Percentiles rank a stretch among this genome's conserved stretches.
These are phyloP conservation scores for Galerucella calmariensis DNA, from an alignment of 2,888 invertebrate species.

Conservation along the genomic window DNA sequence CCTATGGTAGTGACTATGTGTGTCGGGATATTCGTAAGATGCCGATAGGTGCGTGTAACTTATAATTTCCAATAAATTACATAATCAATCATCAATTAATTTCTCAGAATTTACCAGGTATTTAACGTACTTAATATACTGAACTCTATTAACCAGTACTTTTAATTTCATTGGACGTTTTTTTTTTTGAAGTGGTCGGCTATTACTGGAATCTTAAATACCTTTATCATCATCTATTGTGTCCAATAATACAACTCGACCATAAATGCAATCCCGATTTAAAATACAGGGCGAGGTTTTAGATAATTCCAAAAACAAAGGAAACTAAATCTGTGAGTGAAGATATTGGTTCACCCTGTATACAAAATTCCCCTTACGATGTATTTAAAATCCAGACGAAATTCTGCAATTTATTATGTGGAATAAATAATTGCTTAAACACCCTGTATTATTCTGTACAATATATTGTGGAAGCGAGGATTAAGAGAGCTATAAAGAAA, in stretches of 20 bases:
- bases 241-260: not conserved
- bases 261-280: not conserved
- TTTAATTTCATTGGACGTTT: not conserved
- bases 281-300: no score
- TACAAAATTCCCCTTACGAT: no score
- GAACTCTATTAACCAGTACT: not conserved
- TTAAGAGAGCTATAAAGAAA: no score
- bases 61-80: conserved; percentile 5
- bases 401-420: no score
- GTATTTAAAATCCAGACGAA: no score
- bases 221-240: not conserved
- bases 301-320: no score
- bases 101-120: conserved; percentile 5
- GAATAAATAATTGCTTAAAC: no score
- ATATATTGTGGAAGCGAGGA: no score
- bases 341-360: no score
- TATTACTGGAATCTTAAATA: conserved; percentile 2
- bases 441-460: no score
- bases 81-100: conserved; percentile 7
- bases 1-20: not conserved
- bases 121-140: not conserved
- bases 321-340: no score
- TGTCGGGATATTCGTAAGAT: not conserved
- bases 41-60: conserved; percentile 5
- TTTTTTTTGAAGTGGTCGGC: not conserved